Conservation (phyloP, 2,888 invertebrate species). For the Napeogenes sylphis region DNA sequence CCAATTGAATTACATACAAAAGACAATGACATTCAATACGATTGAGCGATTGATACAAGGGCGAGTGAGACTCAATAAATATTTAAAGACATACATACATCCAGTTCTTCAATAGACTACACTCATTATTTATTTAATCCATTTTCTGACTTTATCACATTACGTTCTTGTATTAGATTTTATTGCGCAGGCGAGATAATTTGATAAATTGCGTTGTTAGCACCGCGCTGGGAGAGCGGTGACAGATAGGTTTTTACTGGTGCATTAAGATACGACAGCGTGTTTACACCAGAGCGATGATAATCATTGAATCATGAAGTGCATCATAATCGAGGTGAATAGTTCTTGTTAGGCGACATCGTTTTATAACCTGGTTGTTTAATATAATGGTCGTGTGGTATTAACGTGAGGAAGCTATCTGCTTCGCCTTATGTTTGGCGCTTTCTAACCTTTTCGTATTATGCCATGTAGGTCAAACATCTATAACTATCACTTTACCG, state of each 20-base stretch:
- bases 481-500: neutral
- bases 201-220: conserved; percentile 28
- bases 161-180: conserved; percentile 23
- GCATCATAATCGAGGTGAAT: conserved; percentile 9
- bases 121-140: conserved; percentile 31
- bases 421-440: neutral
- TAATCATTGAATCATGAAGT: conserved; percentile 20
- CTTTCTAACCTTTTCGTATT: conserved; percentile 9
- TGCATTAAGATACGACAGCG: conserved; percentile 13
- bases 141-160: conserved; percentile 24
- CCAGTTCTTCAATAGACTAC: conserved; percentile 29
- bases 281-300: conserved; percentile 12
- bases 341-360: conserved; percentile 7
- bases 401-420: neutral
- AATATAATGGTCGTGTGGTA: conserved; percentile 6
- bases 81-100: no score
- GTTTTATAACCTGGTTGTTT: conserved; percentile 7
- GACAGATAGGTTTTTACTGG: conserved; percentile 21
- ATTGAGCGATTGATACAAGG: conserved; percentile 41
- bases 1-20: conserved; percentile 43
- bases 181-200: conserved; percentile 29
- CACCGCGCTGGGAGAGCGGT: conserved; percentile 18
- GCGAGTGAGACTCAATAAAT: no score
- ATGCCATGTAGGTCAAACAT: conserved; percentile 12
- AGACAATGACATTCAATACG: conserved; percentile 48